Base-by-base conservation (phyloP, 2,888 invertebrate species). In the Glomeris marginata region DNA sequence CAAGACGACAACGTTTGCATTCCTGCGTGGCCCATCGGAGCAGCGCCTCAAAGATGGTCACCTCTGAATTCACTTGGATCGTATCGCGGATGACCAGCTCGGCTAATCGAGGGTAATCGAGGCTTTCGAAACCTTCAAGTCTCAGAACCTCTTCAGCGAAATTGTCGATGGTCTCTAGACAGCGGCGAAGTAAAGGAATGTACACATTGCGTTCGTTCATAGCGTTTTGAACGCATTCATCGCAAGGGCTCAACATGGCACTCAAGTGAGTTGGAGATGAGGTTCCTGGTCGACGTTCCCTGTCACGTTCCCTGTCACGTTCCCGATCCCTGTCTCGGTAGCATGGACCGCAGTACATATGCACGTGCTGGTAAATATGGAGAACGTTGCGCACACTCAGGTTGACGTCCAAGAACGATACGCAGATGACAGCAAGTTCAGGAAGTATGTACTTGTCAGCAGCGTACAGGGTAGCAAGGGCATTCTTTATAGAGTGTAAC, bases 361-460 rank as follows among this genome's bases (percentile, higher is more conserved):
- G 54, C 20, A 63, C 58, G 52, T 61, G 75, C 1, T 75, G 73
- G 57, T 79, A 69, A 47, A 82, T 74, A 58, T 76, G 73, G 2
- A 84, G 71, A 1, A 80, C 81, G 45, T 77, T 81, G 16, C 73
- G 71, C 2, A 74, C 71, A 51, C 73, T 74, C 33, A 84, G 65
- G 63, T 78, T 75, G 50, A 72, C 72, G 56, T 77, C 77, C 38
- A 85, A 71, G 49, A 77, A 78, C 33, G 74, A 69, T 21, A 80
- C 76, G 60, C 83, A 83, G 51, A 77, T 72, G 54, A 76, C 74
- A 2, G 79, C 78, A 46, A 85, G 70, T 18, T 76, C 77, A 5
- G 77, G 74, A 58, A 84, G 80, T 42, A 81, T 70, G 62, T 83
- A 80, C 61, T 80, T 79, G 62, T 82, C 78, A 20, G 83, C 81